Evolutionary conservation across 2,113 vertebrate species (phyloP), one percentile per base, ranked within the genome.

Genomic region (Acrocephalus arundinaceus): DNA sequence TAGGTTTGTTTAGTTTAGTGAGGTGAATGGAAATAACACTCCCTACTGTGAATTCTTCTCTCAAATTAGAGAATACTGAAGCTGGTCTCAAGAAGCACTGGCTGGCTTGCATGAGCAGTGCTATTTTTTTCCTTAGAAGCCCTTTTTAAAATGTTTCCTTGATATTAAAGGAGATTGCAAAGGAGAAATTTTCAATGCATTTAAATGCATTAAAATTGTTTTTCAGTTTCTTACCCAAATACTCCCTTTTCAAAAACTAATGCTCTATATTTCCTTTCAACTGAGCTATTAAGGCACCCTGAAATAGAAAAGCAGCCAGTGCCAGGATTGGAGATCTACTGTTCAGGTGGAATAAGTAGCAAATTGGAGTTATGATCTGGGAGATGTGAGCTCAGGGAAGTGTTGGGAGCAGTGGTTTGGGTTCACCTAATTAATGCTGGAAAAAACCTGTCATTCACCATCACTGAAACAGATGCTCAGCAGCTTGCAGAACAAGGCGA

Each of bases 401-500:
- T 2, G 4, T 19, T 62, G 84, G 77, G 35, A 90, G 54, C 51
- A 22, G n/a, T 85, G 95, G 27, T 74, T 59, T 85, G 86, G 85
- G 75, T 85, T 84, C 81, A n/a, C 43, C 93, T 93, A 65, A 93
- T 94, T 92, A 87, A 86, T 94, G 80, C 48, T 55, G 86, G 71
- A 33, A 76, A 39, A 54, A 76, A 4, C 31, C 22, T 4, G 4
- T 89, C 46, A 30, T 94, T 97, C 82, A 66, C 72, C 83, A 82
- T 74, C 77, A 39, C 54, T 45, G 87, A 93, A 97, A 74, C 87
- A 93, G 89, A 96, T 86, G 85, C 85, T 63, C 10, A 0, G 87
- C 93, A 97, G 93, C 84, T 87, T 97, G 94, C 37, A 83, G 94
- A 96, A 59, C 78, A 92, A 83, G 87, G 85, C 58, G 0, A 85